A percentile compares a stretch with the other conserved stretches of the same genome.
Evolutionary conservation across 1,140 invertebrate species (phyloP).

Genomic region (Diuraphis noxia): DNA sequence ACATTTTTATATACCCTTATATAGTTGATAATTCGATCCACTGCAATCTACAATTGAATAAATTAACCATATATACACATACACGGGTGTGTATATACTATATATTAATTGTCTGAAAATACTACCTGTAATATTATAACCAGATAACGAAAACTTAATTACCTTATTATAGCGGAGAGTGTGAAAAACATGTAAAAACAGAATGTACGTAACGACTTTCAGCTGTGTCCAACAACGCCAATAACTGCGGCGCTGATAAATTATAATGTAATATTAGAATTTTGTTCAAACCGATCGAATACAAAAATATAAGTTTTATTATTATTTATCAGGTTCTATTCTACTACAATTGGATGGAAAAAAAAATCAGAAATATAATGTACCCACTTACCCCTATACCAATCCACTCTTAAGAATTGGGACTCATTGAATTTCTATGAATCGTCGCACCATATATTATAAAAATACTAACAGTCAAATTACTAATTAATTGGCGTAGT

Average conservation of each 20-base stretch:
- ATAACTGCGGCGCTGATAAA: background rate
- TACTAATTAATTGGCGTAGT: no score
- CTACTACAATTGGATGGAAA: background rate
- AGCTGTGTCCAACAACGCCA: no score
- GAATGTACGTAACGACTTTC: background rate
- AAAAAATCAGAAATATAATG: background rate
- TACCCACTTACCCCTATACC: background rate
- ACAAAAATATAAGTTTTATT: background rate
- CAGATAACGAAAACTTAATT: background rate
- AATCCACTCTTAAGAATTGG: no score
- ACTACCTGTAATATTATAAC: background rate
- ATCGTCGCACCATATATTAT: no score
- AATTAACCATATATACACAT: no score
- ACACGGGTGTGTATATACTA: background rate
- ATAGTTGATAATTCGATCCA: background rate
- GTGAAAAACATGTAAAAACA: background rate
- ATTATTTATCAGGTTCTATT: background rate
- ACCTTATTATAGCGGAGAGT: background rate
- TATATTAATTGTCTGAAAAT: background rate
- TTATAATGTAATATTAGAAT: background rate
- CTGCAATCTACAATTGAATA: background rate
- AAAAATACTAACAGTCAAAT: no score
- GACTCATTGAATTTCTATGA: no score
- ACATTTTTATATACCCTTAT: background rate
- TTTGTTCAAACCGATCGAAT: background rate